These are phyloP conservation scores for Drosophila lowei DNA, from an alignment of 1,140 invertebrate species.

Conservation along the genomic window DNA sequence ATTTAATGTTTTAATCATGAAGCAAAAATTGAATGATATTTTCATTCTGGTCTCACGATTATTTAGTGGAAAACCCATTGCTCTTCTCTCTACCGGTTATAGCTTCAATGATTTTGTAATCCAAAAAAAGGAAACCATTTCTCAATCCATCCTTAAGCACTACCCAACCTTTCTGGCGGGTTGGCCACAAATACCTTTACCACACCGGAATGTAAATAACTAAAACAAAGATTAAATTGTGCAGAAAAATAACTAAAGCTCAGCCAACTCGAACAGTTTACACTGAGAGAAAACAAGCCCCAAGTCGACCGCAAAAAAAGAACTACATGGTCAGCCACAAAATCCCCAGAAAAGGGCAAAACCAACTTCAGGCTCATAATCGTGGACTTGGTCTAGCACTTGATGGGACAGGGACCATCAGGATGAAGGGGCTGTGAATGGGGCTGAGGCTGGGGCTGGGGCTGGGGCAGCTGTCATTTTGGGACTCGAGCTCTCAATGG, in stretches of 20 bases:
- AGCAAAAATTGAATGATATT: neutral
- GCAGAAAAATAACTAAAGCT: constrained; percentile 67
- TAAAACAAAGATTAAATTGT: constrained; percentile 62
- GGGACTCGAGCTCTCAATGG: constrained; percentile 28
- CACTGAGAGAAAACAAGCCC: constrained; percentile 12
- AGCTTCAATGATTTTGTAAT: too few species aligned
- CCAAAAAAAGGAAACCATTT: constrained; percentile 1
- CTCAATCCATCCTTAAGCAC: neutral
- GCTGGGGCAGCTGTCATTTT: constrained; percentile 54
- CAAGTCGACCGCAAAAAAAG: constrained; percentile 21
- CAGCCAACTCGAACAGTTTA: constrained; percentile 60
- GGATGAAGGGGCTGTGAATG: constrained; percentile 2
- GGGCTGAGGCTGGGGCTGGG: too few species aligned
- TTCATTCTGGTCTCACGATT: too few species aligned
- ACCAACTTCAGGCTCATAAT: constrained; percentile 22
- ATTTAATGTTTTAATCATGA: neutral
- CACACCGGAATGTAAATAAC: constrained; percentile 34
- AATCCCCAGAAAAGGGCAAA: constrained; percentile 12
- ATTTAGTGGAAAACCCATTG: neutral
- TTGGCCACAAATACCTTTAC: constrained; percentile 28
- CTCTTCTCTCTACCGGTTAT: too few species aligned
- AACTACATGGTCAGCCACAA: constrained; percentile 31
- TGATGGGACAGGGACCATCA: constrained; percentile 5
- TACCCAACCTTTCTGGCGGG: neutral
- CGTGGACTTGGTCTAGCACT: constrained; percentile 36